phyloP scores from a whole-genome alignment of 2,113 vertebrate species.

The Neodontobutis hainanensis region DNA sequence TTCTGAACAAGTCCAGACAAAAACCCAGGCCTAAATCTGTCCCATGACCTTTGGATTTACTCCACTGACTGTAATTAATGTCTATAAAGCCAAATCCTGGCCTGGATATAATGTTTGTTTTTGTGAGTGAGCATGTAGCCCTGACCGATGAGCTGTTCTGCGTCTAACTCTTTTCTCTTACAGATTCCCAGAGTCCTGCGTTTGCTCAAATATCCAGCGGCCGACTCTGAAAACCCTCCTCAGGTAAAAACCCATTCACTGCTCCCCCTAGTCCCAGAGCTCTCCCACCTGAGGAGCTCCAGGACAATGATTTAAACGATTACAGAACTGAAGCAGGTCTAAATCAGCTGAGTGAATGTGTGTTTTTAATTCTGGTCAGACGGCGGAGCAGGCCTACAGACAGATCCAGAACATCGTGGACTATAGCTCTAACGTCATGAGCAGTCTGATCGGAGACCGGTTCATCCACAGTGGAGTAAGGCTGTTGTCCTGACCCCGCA shows the following conservation, averaged over 20 bases:
- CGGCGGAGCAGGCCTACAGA: constrained; percentile 87
- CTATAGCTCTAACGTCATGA: constrained; percentile 96
- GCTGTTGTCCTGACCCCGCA: too few relatives aligned
- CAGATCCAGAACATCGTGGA: constrained; percentile 95
- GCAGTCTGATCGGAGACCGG: constrained; percentile 92
- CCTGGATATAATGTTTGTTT: too few relatives aligned
- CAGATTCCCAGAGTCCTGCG: constrained; percentile 93
- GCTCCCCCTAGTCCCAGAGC: too few relatives aligned
- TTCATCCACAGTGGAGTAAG: constrained; percentile 93
- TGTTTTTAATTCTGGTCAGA: constrained; percentile 54
- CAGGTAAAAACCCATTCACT: constrained; percentile 54
- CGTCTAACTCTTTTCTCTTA: constrained; percentile 5
- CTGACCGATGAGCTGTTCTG: background rate
- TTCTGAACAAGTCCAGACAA: too few relatives aligned
- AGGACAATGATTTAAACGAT: too few relatives aligned
- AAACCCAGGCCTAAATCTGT: too few relatives aligned
- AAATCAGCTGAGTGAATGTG: background rate
- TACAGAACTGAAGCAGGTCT: background rate
- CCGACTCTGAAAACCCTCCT: constrained; percentile 74
- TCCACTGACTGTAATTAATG: too few relatives aligned
- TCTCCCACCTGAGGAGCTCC: too few relatives aligned
- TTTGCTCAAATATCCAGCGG: constrained; percentile 88
- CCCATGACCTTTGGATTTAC: too few relatives aligned
- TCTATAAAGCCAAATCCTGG: too few relatives aligned
- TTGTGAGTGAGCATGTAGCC: background rate